These are phyloP conservation scores for Gasteruption jaculator DNA, from an alignment of 2,888 invertebrate genomes.

Conservation along the genomic window DNA sequence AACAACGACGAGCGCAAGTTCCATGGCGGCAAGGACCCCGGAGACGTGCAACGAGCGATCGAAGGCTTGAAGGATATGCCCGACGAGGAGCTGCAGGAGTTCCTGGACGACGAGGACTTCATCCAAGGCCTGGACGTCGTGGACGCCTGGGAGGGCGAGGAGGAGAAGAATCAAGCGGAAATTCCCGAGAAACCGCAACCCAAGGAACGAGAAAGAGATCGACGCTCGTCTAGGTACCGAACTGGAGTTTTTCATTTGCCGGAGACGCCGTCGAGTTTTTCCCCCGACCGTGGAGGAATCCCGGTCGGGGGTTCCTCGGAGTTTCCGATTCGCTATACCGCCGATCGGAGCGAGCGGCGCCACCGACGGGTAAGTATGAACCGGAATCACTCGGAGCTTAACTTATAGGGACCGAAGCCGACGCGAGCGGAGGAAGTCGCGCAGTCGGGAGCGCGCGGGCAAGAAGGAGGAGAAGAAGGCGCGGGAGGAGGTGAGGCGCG, in stretches of 20 bases:
- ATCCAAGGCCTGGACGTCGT: conserved; percentile 43
- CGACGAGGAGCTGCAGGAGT: conserved; percentile 43
- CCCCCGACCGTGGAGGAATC: too few species aligned
- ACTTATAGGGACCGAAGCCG: conserved; percentile 42
- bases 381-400: too few species aligned
- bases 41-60: conserved; percentile 40
- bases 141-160: conserved; percentile 46
- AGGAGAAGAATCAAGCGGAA: conserved; percentile 28
- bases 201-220: conserved; percentile 23
- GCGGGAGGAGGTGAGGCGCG: conserved; percentile 39
- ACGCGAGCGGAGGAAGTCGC: too few species aligned
- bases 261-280: too few species aligned
- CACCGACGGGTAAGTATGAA: too few species aligned
- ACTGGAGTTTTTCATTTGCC: neutral
- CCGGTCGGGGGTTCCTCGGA: too few species aligned
- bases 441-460: conserved; percentile 18
- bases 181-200: neutral
- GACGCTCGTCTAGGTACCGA: conserved; percentile 31
- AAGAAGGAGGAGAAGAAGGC: conserved; percentile 36
- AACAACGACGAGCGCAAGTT: too few species aligned
- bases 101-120: conserved; percentile 43
- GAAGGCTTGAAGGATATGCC: conserved; percentile 40
- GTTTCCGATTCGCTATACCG: too few species aligned
- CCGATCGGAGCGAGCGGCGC: too few species aligned
- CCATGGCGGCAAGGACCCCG: too few species aligned